Conservation (phyloP, 2,797 vertebrate species). For the Gobio occitaniae region DNA sequence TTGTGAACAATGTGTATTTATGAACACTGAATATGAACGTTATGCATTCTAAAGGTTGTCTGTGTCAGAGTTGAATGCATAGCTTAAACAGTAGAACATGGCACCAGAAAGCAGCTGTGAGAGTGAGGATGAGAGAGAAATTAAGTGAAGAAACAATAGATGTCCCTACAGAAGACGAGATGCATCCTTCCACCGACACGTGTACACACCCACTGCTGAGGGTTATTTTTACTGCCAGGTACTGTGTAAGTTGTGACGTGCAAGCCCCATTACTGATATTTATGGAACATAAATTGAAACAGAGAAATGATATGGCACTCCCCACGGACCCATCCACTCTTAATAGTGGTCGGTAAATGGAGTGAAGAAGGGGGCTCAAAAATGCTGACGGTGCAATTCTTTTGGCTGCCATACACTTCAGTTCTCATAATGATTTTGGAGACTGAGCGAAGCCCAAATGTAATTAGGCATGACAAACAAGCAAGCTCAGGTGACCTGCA, state of each 20-base stretch:
- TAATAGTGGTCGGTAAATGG: slow-evolving; percentile 79
- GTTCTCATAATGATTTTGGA: slow-evolving; percentile 81
- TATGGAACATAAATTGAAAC: slow-evolving; percentile 82
- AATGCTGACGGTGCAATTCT: slow-evolving; percentile 78
- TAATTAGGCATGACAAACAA: slow-evolving; percentile 79
- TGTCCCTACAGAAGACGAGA: slow-evolving; percentile 23
- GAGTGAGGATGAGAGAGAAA: slow-evolving; percentile 23
- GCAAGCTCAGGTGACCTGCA: slow-evolving; percentile 65
- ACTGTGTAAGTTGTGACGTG: slow-evolving; percentile 80
- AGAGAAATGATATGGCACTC: slow-evolving; percentile 75
- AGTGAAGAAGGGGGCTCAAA: slow-evolving; percentile 69
- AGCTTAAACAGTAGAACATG: neutral
- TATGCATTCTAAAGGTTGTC: neutral
- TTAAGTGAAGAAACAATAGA: slow-evolving; percentile 43
- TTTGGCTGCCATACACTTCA: slow-evolving; percentile 71
- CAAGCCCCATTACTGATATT: slow-evolving; percentile 82
- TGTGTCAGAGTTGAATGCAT: neutral
- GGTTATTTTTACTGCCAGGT: slow-evolving; percentile 81
- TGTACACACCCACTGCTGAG: slow-evolving; percentile 57
- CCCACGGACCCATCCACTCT: slow-evolving; percentile 72
- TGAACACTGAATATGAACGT: slow-evolving; percentile 8
- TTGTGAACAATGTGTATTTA: neutral
- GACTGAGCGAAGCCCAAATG: slow-evolving; percentile 75
- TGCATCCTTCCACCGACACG: slow-evolving; percentile 6
- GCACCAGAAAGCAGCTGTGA: neutral